phyloP scores from a whole-genome alignment of 2,797 vertebrate genomes.

The Pseudotriccus pelzelni region DNA sequence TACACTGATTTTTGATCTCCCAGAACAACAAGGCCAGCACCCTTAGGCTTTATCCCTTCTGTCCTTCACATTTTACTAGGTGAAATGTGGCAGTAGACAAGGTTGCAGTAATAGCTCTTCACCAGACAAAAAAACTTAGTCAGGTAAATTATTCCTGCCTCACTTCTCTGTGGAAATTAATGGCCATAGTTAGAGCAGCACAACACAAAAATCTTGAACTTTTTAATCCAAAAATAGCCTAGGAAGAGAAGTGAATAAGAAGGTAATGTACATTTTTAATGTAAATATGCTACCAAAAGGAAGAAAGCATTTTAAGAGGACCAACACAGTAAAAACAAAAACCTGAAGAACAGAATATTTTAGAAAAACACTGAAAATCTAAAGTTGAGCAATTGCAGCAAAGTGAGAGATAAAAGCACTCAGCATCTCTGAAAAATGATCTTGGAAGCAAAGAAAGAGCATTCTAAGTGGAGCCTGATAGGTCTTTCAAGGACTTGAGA shows the following conservation, averaged over 20 bases:
- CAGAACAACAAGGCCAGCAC: neutral
- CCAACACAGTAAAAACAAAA: neutral
- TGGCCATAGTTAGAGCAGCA: neutral
- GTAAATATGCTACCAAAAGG: neutral
- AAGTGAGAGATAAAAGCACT: neutral
- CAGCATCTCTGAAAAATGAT: neutral
- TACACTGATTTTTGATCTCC: neutral
- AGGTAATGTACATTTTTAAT: neutral
- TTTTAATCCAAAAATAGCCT: neutral
- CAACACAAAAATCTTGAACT: neutral
- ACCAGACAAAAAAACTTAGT: neutral
- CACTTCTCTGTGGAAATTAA: neutral
- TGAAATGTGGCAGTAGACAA: neutral
- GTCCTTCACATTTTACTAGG: neutral
- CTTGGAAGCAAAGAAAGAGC: neutral
- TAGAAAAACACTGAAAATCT: neutral
- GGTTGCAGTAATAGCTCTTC: neutral
- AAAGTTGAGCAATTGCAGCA: neutral
- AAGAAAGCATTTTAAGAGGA: neutral
- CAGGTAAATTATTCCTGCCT: neutral
- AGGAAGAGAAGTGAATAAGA: neutral
- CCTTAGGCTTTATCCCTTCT: neutral
- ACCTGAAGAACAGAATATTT: neutral
- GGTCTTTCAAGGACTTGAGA: neutral
- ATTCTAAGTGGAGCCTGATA: neutral